A percentile compares a stretch with the other conserved stretches of the same genome.
These are phyloP conservation scores for Pseudoatta argentina DNA, from an alignment of 1,140 invertebrate species.

Conservation along the genomic window DNA sequence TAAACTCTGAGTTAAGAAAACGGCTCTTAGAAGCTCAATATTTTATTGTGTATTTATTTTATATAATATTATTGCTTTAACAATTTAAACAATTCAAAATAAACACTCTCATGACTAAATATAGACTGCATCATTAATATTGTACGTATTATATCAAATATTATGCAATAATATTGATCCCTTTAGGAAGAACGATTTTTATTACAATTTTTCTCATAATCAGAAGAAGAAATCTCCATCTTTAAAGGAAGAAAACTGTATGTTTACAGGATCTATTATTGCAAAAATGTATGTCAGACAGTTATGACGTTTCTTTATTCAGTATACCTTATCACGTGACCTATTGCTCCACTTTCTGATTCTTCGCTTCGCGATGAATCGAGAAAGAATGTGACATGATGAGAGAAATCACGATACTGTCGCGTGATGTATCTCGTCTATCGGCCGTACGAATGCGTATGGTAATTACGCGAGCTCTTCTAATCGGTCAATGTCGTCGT, in stretches of 20 bases:
- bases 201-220: not conserved
- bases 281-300: not conserved
- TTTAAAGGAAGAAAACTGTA: not conserved
- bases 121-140: too few relatives aligned
- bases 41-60: too few relatives aligned
- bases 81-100: too few relatives aligned
- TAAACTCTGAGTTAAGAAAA: not conserved
- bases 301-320: not conserved
- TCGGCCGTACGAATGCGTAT: constrained; percentile 69
- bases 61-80: too few relatives aligned
- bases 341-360: not conserved
- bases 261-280: too few relatives aligned
- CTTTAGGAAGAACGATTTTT: not conserved
- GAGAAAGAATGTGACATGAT: constrained; percentile 14
- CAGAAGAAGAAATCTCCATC: not conserved
- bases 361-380: constrained; percentile 14
- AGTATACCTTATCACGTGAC: not conserved
- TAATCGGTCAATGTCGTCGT: constrained; percentile 83
- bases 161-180: too few relatives aligned
- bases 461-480: constrained; percentile 79
- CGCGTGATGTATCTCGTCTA: constrained; percentile 68
- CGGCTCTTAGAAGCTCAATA: too few relatives aligned
- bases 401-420: constrained; percentile 65
- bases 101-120: too few relatives aligned
- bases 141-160: too few relatives aligned